Evolutionary conservation across 2,888 invertebrate species (phyloP), one percentile per base, ranked within the genome.

Genomic region (Apamea crenata): DNA sequence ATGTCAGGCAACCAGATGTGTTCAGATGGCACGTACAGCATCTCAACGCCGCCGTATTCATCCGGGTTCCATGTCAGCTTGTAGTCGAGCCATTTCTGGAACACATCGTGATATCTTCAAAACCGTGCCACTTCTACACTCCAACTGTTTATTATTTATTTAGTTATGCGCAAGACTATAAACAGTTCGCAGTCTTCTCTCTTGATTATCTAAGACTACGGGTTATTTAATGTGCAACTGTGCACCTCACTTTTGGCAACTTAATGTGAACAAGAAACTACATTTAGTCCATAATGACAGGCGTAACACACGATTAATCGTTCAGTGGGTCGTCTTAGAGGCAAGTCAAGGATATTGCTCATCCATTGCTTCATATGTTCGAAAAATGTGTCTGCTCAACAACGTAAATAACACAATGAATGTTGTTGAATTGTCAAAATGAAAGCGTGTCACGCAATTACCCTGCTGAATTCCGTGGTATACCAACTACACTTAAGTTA

Each of bases 1-100:
- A 99, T 99, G 92, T 99, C 99, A 0, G 99, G 99, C 47, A 99
- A 97, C 99, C 99, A 99, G 92, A 99, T 99, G 93, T 99, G 99
- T 94, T 99, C 99, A 0, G 99, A 99, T 0, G 99, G 99, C 29
- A 99, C 99, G 91, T 99, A 99, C 72, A 99, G 95, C 98, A 98
- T 98, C 94, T 99, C 98, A 0, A 99, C 98, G 0, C 99, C 99
- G 0, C 99, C 99, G 90, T 99, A 99, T 89, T 99, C 99, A 77
- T 98, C 98, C 0, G 99, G 99, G 87, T 98, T 98, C 99, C 99
- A 99, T 74, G 97, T 97, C 63, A 99, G 94, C 94, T 99, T 99
- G 94, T 99, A 99, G 94, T 99, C 99, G 87, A 97, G 98, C 99
- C 99, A 99, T 98, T 98, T 98, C 99, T 99, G 94, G 44, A 96